Evolutionary conservation across 2,113 vertebrate genomes (phyloP).

Genomic region (Lanius collurio): DNA sequence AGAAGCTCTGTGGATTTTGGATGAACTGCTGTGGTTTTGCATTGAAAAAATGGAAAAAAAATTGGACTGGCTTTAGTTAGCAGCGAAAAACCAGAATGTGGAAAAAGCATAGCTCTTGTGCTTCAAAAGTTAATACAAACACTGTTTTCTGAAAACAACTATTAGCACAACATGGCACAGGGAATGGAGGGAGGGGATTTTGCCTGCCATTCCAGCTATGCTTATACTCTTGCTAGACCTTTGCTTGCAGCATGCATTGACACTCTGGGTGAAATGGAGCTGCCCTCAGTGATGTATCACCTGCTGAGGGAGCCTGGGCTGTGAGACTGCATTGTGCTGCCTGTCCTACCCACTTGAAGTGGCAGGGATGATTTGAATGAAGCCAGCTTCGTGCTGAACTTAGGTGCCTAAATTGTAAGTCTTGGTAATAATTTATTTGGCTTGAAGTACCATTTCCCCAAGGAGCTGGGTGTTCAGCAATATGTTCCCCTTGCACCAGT

Average conservation of each 20-base stretch:
- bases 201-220: background rate
- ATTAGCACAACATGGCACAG: background rate
- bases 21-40: background rate
- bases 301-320: accelerated
- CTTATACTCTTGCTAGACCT: background rate
- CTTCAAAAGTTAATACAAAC: background rate
- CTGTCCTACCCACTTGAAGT: background rate
- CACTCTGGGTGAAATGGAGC: background rate
- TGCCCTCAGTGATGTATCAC: background rate
- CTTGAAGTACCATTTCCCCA: background rate
- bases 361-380: background rate
- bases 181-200: background rate
- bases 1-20: background rate
- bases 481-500: background rate
- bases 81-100: background rate
- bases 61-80: background rate
- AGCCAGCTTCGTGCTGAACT: background rate
- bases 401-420: background rate
- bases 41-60: background rate
- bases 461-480: background rate
- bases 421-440: background rate
- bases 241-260: background rate
- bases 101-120: background rate
- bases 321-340: accelerated
- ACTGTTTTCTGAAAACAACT: background rate